Percentiles rank a stretch among this genome's conserved stretches.
These are phyloP conservation scores for Fregetta grallaria DNA, from an alignment of 2,113 vertebrate species.

Conservation along the genomic window DNA sequence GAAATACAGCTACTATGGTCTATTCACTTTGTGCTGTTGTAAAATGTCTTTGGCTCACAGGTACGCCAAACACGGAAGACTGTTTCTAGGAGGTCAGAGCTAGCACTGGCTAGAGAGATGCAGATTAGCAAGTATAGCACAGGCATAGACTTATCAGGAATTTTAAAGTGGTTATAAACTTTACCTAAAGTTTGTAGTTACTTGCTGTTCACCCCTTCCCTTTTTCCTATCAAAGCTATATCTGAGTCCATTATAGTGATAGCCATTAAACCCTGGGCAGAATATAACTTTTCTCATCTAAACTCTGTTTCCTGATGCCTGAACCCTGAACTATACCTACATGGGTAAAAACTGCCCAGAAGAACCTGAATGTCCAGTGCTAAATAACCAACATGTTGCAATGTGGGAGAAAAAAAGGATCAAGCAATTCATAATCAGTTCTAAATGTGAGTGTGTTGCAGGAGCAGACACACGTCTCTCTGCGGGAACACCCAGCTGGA, in stretches of 20 bases:
- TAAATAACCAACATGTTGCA: background rate
- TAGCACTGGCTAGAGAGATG: background rate
- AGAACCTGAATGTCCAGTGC: background rate
- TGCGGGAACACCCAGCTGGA: background rate
- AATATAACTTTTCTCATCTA: background rate
- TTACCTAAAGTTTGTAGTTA: background rate
- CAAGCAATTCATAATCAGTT: background rate
- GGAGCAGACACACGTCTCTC: background rate
- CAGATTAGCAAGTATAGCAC: background rate
- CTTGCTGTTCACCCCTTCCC: background rate
- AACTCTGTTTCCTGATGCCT: background rate
- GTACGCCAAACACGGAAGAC: background rate
- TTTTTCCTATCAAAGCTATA: background rate
- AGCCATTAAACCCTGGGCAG: background rate
- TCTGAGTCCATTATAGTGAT: background rate
- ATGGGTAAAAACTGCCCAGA: background rate
- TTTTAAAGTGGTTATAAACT: background rate
- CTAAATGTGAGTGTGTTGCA: background rate
- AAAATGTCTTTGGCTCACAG: background rate
- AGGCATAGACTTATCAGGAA: background rate
- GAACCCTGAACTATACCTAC: background rate
- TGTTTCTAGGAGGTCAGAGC: background rate
- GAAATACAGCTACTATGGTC: background rate
- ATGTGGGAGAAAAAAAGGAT: background rate
- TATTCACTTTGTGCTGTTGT: background rate